Evolutionary conservation across 2,888 invertebrate species (phyloP).

Genomic region (Megamerina dolium): DNA sequence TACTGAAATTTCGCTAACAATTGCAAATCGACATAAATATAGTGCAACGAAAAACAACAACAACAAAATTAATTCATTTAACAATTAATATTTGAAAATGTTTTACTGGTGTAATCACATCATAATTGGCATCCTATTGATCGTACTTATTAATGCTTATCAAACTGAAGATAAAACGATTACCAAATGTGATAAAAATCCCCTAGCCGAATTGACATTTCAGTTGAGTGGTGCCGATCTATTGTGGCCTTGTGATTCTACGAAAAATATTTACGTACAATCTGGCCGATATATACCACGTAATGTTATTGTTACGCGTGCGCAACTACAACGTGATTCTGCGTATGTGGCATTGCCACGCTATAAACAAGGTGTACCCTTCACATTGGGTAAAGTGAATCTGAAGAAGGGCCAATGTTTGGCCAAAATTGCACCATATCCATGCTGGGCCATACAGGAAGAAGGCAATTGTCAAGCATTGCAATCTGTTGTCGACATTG

Average conservation of each 20-base stretch:
- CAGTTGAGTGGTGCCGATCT: constrained; percentile 48
- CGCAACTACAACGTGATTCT: constrained; percentile 56
- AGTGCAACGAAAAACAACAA: no score
- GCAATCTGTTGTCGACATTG: constrained; percentile 65
- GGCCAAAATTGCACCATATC: constrained; percentile 57
- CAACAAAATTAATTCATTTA: no score
- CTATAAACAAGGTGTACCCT: constrained; percentile 57
- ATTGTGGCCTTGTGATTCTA: constrained; percentile 56
- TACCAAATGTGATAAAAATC: constrained; percentile 32
- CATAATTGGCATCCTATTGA: no score
- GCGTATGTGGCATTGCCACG: constrained; percentile 58
- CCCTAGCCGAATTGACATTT: constrained; percentile 38
- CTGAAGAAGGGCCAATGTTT: constrained; percentile 52
- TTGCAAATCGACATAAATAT: no score
- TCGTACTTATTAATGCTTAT: no score
- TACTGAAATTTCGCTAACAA: no score
- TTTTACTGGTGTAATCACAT: no score
- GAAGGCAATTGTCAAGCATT: constrained; percentile 63
- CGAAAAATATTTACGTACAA: constrained; percentile 55
- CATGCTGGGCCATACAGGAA: constrained; percentile 65
- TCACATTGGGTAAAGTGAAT: constrained; percentile 55
- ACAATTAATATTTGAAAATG: no score
- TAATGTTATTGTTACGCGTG: constrained; percentile 58
- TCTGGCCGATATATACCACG: constrained; percentile 56
- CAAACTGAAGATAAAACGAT: constrained; percentile 2